phyloP scores from a whole-genome alignment of 1,140 invertebrate genomes.

The Cyphomyrmex costatus region DNA sequence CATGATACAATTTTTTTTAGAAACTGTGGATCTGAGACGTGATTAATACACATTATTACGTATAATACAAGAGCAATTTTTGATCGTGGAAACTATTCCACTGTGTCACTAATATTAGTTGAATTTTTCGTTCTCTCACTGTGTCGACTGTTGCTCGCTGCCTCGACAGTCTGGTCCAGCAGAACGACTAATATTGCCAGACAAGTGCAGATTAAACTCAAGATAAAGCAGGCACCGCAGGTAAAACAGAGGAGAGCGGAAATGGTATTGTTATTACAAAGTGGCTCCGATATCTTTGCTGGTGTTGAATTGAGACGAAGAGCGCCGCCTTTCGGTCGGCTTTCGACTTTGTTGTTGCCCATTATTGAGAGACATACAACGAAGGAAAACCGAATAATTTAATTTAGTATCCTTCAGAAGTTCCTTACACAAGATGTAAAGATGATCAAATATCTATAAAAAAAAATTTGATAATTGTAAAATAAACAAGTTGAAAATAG shows the following conservation, averaged over 20 bases:
- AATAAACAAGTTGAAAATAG: not conserved
- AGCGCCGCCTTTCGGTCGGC: conserved; percentile 64
- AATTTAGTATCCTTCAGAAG: not conserved
- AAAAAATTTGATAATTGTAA: not conserved
- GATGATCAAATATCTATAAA: not conserved
- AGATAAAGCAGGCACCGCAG: conserved; percentile 78
- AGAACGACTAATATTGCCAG: conserved; percentile 79
- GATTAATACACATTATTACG: not conserved
- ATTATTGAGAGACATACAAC: not conserved
- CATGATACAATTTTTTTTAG: not conserved
- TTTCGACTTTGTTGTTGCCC: conserved; percentile 54
- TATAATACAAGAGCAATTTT: not conserved
- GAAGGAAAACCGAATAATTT: not conserved
- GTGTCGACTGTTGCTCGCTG: conserved; percentile 63
- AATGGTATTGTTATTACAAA: conserved; percentile 36
- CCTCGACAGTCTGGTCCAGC: conserved; percentile 75
- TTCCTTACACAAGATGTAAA: not conserved
- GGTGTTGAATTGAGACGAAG: not conserved
- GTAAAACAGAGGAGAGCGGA: conserved; percentile 76
- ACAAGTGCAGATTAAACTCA: conserved; percentile 78
- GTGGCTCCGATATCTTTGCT: conserved; percentile 5
- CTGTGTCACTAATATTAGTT: not conserved
- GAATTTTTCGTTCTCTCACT: conserved; percentile 66
- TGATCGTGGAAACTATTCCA: not conserved
- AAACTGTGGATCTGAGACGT: not conserved